Evolutionary conservation across 2,113 vertebrate species (phyloP), one percentile per base, ranked within the genome.

Genomic region (Clinocottus analis): DNA sequence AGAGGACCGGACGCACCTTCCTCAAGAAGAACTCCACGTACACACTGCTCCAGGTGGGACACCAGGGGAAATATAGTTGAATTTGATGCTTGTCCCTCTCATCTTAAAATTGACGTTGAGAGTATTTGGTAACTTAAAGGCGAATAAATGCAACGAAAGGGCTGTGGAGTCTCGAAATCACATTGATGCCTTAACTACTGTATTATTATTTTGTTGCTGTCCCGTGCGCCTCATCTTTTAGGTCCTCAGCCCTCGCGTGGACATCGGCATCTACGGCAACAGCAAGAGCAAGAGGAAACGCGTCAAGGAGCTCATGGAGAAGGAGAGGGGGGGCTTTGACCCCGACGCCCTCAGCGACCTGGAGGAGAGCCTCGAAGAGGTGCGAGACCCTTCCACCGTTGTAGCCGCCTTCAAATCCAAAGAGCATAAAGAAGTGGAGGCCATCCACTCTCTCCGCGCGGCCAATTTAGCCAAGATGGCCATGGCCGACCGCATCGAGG

Each of bases 11-110:
- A 1, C 94, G 98, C 78, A 99, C 97, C 55, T 99, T 99, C 85
- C 95, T 99, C n/a, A 99, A 99, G 92, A 99, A 99, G 92, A 99
- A 99, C 92, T 99, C 97, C 3, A 99, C 96, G 29, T 97, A 99
- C 84, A 98, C 94, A 0, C 89, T 99, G 53, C 94, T 99, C 1
- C 98, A 99, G 97, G 98, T 98, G 73, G 92, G 83, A 13, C 17
- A 23, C 29, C 9, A 8, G 14, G 53, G 1, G 45, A 19, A 27
- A 56, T 2, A 43, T 29, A 41, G 8, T 31, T 69, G 5, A 2
- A 49, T 23, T 17, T 65, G 16, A 47, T 17, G 12, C 23, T 29
- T 53, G 29, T 7, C 12, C 35, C 21, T 63, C 21, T 4, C 19
- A 35, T 53, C 33, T 29, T 35, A 23, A 11, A 14, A 39, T 14